Evolutionary conservation across 2,888 invertebrate species (phyloP).

Genomic region (Antheraea yamamai): DNA sequence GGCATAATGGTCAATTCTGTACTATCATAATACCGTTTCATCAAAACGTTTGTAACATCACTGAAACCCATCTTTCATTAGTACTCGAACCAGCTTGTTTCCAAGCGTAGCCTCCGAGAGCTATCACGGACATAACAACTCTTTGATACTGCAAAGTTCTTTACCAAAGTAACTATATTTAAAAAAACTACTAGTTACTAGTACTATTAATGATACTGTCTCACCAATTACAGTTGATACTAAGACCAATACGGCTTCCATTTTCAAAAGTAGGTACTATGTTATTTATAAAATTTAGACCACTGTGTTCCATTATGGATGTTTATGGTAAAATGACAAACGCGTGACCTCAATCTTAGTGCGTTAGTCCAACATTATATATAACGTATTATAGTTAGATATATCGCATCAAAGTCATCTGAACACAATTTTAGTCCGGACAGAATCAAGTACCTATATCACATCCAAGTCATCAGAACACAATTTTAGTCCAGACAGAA

Average conservation of each 20-base stretch:
- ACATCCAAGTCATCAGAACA: neutral
- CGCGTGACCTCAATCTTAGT: neutral
- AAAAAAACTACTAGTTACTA: neutral
- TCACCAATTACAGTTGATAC: neutral
- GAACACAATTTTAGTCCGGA: neutral
- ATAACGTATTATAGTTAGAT: neutral
- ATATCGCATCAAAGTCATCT: neutral
- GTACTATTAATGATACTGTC: neutral
- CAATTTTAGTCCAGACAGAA: neutral
- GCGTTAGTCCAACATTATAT: neutral
- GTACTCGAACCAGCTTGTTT: neutral
- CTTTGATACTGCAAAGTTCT: neutral
- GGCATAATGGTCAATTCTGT: neutral
- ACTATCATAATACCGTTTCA: neutral
- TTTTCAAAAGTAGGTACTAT: neutral
- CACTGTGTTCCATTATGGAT: neutral
- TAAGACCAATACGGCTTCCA: neutral
- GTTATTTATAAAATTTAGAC: neutral
- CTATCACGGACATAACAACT: too few relatives aligned
- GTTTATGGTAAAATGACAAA: neutral
- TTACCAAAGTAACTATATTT: neutral
- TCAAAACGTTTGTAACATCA: neutral
- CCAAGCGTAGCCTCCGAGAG: too few relatives aligned
- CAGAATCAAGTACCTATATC: neutral
- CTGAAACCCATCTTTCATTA: neutral